Evolutionary conservation across 92 coral and sea anemone genomes (phyloP), one percentile per base, ranked within the genome.

Genomic region (Phymanthus crucifer): DNA sequence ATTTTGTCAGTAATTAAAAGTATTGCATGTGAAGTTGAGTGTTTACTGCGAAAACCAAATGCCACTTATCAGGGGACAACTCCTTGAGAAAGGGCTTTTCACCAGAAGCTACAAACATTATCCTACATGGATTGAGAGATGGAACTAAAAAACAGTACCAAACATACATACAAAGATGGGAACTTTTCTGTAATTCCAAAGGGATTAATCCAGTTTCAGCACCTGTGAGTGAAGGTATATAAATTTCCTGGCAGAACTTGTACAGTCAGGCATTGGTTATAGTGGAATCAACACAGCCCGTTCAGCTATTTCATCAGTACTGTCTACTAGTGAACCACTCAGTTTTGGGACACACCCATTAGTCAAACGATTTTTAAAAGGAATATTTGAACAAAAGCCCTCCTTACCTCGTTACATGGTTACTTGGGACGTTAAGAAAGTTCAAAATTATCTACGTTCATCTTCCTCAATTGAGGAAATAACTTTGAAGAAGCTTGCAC

Each of bases 131-230:
- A 32, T 87, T 82, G 88, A 54, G 73, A 32, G 46, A 70, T 21
- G 85, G 85, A n/a, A 88, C 92, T 31, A 45, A 71, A 43, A 80
- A 88, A 61, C 89, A 88, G 67, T 84, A 88, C 47, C 43, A 43
- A 61, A 88, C 88, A 18, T 74, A 88, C 83, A 73, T 84, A 33
- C 71, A 80, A 17, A 74, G 86, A 66, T 84, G 89, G 89, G 50
- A 57, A 70, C 26, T 18, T 18, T 52, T 18, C 24, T 54, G 64
- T 18, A 18, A 54, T 10, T 54, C 64, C 71, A 66, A 3, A 29
- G 23, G 40, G 35, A 16, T 66, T 66, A 66, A 66, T 66, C 40
- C 71, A 10, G 36, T 78, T 78, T 71, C 65, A 78, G 72, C 83
- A 45, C 33, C 83, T 66, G 67, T 78, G 46, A 32, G 56, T 35